A percentile compares a stretch with the other conserved stretches of the same genome.
phyloP scores from a whole-genome alignment of 2,113 vertebrate species.

The Gopherus flavomarginatus region DNA sequence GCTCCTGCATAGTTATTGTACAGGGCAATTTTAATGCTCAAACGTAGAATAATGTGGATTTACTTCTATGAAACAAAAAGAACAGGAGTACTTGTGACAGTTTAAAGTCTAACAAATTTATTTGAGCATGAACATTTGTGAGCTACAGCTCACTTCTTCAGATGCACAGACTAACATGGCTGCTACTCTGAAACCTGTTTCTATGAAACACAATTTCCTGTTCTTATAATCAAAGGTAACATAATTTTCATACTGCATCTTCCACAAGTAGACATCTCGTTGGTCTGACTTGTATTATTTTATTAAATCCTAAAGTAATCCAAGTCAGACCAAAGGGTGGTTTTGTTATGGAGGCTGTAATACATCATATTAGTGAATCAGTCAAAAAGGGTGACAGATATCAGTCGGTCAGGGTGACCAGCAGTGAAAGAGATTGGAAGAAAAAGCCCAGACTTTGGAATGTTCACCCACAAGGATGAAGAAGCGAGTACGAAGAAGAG shows the following conservation, averaged over 20 bases:
- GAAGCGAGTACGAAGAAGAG: neutral
- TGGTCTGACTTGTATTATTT: neutral
- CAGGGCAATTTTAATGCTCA: neutral
- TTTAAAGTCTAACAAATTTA: too few relatives aligned
- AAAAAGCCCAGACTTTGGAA: neutral
- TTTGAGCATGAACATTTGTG: too few relatives aligned
- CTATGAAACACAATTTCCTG: neutral
- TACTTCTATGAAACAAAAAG: neutral
- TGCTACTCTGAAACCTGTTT: neutral
- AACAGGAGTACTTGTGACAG: too few relatives aligned
- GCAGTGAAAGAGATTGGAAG: neutral
- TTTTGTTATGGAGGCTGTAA: neutral
- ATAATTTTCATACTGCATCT: neutral
- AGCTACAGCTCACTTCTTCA: too few relatives aligned
- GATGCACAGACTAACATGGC: too few relatives aligned
- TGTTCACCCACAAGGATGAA: fast-evolving
- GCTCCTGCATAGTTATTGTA: neutral
- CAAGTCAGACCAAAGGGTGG: neutral
- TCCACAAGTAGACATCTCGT: fast-evolving
- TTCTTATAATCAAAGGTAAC: neutral
- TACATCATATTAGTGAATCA: neutral
- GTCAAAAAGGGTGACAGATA: too few relatives aligned
- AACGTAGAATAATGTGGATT: neutral
- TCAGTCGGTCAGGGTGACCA: neutral
- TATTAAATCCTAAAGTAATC: neutral